These are phyloP conservation scores for Rhopalosiphum padi DNA, from an alignment of 1,140 invertebrate species.

Conservation along the genomic window DNA sequence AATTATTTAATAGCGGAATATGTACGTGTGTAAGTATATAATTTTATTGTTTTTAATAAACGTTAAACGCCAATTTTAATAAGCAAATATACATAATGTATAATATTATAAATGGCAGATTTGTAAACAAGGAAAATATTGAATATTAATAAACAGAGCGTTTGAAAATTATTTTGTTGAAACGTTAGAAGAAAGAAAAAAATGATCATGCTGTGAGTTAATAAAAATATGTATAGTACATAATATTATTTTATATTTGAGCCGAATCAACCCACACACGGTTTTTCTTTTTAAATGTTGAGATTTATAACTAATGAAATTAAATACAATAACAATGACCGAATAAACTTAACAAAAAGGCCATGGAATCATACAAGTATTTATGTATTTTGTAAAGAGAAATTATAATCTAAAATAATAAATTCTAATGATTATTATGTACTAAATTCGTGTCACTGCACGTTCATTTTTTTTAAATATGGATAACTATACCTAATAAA, in stretches of 20 bases:
- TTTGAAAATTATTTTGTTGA: neutral
- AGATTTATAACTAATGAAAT: neutral
- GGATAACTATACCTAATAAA: neutral
- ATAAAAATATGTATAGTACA: neutral
- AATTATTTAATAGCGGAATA: neutral
- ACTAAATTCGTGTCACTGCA: neutral
- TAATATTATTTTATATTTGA: neutral
- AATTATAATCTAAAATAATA: neutral
- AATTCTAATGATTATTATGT: neutral
- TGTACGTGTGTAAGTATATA: neutral
- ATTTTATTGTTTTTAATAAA: neutral
- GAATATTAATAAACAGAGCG: neutral
- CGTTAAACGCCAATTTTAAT: neutral
- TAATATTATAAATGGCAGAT: neutral
- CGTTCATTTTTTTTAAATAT: neutral
- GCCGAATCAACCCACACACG: conserved; percentile 50
- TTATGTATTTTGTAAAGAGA: neutral
- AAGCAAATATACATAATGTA: neutral
- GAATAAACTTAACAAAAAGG: conserved; percentile 44
- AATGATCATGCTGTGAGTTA: neutral
- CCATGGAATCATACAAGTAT: neutral
- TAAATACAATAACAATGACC: neutral
- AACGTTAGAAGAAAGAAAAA: neutral
- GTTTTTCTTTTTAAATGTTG: neutral
- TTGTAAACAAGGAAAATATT: neutral